Conservation (phyloP, 2,113 vertebrate species). For the Myiozetetes cayanensis region DNA sequence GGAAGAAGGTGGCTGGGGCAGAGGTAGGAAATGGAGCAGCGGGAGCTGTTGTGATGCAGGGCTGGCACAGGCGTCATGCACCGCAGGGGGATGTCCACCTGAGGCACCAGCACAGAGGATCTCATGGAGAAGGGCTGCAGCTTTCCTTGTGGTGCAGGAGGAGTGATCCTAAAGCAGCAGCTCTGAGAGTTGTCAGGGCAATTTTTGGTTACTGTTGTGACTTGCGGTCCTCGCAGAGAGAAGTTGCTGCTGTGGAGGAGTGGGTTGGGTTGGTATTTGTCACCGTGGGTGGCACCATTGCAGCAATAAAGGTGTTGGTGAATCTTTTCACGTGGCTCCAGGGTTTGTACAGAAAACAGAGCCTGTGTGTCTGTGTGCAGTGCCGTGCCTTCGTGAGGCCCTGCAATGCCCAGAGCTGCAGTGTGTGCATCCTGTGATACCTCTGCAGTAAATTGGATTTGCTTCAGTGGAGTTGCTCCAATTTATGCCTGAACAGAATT, state of each 20-base stretch:
- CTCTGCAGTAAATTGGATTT: not conserved
- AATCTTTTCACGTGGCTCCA: not conserved
- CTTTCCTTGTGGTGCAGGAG: not conserved
- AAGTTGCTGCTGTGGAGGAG: not conserved
- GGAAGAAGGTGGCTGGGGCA: not conserved
- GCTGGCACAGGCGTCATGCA: rapidly evolving
- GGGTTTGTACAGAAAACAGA: not conserved
- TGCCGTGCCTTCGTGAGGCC: not conserved
- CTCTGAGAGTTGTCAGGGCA: not conserved
- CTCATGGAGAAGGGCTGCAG: not conserved
- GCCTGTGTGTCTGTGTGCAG: not conserved
- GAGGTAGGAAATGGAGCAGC: not conserved
- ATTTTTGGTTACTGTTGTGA: not conserved
- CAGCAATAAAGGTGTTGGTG: not conserved
- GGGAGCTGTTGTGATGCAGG: too few relatives aligned
- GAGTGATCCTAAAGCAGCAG: not conserved
- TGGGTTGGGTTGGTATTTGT: not conserved
- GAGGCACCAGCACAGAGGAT: not conserved
- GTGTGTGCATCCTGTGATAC: not conserved
- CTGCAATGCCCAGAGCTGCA: not conserved
- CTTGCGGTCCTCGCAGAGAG: not conserved
- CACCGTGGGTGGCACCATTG: not conserved
- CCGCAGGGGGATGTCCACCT: rapidly evolving
- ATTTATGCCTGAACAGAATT: constrained; percentile 56
- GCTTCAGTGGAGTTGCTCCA: constrained; percentile 45